Evolutionary conservation across 2,797 vertebrate genomes (phyloP).

Genomic region (Synanceia verrucosa): DNA sequence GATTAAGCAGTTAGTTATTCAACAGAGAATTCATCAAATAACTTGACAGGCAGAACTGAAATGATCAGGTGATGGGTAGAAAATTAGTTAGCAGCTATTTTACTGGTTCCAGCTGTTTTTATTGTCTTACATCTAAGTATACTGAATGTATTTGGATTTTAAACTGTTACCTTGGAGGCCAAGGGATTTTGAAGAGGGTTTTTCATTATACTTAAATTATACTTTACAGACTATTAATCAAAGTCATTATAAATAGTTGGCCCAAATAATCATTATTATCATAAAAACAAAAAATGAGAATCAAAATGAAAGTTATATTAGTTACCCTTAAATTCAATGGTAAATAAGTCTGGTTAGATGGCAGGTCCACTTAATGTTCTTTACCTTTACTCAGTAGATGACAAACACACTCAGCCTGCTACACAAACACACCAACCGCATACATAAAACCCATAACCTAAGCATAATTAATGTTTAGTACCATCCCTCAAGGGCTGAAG

Average conservation of each 20-base stretch:
- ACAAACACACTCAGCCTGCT: constrained; percentile 19
- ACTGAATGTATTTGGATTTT: not conserved
- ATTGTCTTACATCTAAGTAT: not conserved
- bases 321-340: not conserved
- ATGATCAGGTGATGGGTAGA: not conserved
- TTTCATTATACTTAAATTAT: not conserved
- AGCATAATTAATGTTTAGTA: constrained; percentile 56
- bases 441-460: constrained; percentile 35
- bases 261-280: not conserved
- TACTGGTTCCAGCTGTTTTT: not conserved
- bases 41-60: not conserved
- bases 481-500: constrained; percentile 41
- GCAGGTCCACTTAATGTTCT: constrained; percentile 22
- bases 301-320: not conserved
- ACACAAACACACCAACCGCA: constrained; percentile 30
- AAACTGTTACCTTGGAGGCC: not conserved
- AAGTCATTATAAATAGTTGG: not conserved
- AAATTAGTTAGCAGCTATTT: not conserved
- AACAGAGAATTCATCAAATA: constrained; percentile 2
- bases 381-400: constrained; percentile 17
- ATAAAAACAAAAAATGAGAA: not conserved
- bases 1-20: constrained; percentile 34
- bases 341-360: constrained; percentile 2
- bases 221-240: not conserved
- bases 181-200: not conserved